Conservation (phyloP, 2,797 vertebrate genomes). For the Megaceryle alcyon region DNA sequence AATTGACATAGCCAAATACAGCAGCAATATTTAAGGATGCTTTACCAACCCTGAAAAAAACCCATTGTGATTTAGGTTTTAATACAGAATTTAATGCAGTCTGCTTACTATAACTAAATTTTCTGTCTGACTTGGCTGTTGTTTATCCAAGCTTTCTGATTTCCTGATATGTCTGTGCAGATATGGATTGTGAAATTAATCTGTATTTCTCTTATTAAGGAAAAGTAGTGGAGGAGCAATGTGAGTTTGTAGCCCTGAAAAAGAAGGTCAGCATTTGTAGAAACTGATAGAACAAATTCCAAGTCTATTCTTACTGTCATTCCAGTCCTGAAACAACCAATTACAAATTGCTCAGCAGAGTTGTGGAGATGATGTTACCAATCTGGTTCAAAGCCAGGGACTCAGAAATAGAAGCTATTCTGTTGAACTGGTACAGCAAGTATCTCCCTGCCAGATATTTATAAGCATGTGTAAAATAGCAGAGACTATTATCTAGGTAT, state of each 20-base stretch:
- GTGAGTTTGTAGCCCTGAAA: background rate
- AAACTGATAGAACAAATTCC: background rate
- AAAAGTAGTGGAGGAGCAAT: background rate
- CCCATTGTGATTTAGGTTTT: background rate
- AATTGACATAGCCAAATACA: background rate
- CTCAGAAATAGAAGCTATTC: background rate
- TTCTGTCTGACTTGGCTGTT: conserved; percentile 12
- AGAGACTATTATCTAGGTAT: background rate
- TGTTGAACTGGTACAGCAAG: background rate
- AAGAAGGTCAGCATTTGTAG: background rate
- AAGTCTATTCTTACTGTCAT: background rate
- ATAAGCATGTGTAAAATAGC: background rate
- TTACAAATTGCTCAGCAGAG: background rate
- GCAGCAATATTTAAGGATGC: background rate
- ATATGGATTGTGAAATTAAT: background rate
- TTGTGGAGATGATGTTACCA: background rate
- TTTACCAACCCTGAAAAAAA: background rate
- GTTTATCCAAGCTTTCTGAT: background rate
- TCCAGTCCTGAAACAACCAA: background rate
- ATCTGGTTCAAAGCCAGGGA: background rate
- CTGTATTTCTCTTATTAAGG: background rate
- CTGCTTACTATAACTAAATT: background rate
- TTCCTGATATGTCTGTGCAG: background rate
- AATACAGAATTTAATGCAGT: background rate
- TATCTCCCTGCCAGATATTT: background rate